Evolutionary conservation across 2,888 invertebrate species (phyloP).

Genomic region (Darwinula stevensoni): DNA sequence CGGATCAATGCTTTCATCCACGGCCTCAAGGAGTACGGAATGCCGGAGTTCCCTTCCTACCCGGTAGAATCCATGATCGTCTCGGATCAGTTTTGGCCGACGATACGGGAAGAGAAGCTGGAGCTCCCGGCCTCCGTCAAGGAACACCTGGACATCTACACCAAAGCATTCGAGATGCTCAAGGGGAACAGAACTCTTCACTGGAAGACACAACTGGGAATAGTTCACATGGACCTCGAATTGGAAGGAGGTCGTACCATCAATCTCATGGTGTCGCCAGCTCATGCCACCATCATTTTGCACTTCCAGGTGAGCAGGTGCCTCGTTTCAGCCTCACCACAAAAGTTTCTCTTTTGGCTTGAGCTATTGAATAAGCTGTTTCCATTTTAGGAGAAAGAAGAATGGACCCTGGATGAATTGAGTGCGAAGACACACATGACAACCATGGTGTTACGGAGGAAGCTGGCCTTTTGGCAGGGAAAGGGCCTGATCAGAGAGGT

Average conservation of each 20-base stretch:
- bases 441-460: slow-evolving; percentile 45
- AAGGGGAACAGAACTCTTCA: slow-evolving; percentile 60
- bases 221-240: slow-evolving; percentile 67
- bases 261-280: slow-evolving; percentile 58
- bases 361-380: slow-evolving; percentile 4
- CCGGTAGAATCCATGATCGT: slow-evolving; percentile 56
- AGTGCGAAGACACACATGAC: slow-evolving; percentile 63
- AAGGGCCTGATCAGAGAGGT: slow-evolving; percentile 24
- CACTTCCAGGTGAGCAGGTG: slow-evolving; percentile 48
- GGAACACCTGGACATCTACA: slow-evolving; percentile 41
- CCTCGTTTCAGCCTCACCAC: no score
- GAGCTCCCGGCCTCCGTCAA: slow-evolving; percentile 52
- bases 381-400: slow-evolving; percentile 22
- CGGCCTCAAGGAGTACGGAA: slow-evolving; percentile 26
- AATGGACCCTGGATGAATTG: slow-evolving; percentile 62
- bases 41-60: slow-evolving; percentile 15
- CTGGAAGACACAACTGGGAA: slow-evolving; percentile 80
- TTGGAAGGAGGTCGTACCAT: slow-evolving; percentile 45
- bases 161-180: slow-evolving; percentile 62
- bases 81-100: slow-evolving; percentile 97
- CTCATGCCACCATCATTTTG: slow-evolving; percentile 75
- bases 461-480: slow-evolving; percentile 81
- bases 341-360: not conserved
- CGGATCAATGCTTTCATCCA: slow-evolving; percentile 50
- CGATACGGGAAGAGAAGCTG: slow-evolving; percentile 73